Evolutionary conservation across 2,888 invertebrate genomes (phyloP), one percentile per base, ranked within the genome.

Genomic region (Gerris lacustris): DNA sequence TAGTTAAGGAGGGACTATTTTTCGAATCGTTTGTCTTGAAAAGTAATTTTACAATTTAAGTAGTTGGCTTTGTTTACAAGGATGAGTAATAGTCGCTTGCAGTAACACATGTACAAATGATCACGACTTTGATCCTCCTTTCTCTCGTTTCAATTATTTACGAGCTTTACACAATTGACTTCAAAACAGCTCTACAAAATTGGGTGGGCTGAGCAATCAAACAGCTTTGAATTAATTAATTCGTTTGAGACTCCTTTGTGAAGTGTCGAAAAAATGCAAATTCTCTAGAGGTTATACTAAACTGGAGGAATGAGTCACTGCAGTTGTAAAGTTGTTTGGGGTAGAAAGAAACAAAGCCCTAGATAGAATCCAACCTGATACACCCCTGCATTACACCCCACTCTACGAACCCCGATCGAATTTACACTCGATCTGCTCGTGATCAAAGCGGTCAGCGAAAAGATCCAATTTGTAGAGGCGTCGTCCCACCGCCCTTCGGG

Each of bases 141-240:
- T 31, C 31, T 31, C 31, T 31, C 31, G 31, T 31, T 31, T 31
- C 31, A 31, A 31, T 31, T 31, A 31, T 31, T 31, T 31, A 31
- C 31, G 31, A 31, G 31, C 31, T 31, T 31, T 31, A 31, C 31
- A 31, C 31, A 31, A 31, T 31, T 31, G 31, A 31, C 31, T 31
- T 31, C 31, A 31, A 31, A 31, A 31, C 31, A 31, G 31, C 31
- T 31, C 31, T 31, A 31, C 31, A 4, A 31, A 31, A 31, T 31
- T 31, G 1, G 31, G 31, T 31, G 31, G 31, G 31, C 31, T 4
- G 31, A 31, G 31, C 31, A 55, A 55, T 55, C 55, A 55, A 55
- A 55, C 55, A 55, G 15, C 55, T 55, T 55, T 55, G 15, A 55
- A 55, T 55, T 55, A 55, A 55, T 55, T 55, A 55, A 55, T 55